Conservation (phyloP, 2,113 vertebrate genomes). For the Ameiurus melas region DNA sequence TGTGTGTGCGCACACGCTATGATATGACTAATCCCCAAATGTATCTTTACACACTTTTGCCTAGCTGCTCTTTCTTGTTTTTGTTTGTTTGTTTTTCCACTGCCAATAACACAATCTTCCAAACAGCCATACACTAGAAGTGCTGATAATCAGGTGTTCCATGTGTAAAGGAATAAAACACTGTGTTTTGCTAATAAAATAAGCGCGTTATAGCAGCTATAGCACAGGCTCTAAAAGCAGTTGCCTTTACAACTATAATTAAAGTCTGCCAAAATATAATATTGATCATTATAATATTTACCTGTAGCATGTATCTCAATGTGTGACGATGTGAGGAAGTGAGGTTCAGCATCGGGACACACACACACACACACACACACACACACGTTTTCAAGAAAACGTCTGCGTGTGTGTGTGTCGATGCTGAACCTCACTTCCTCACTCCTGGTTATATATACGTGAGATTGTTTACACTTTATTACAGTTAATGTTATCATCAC, state of each 20-base stretch:
- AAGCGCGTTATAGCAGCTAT: background rate
- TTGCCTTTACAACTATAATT: too few relatives aligned
- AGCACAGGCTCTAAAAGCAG: background rate
- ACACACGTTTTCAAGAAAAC: too few relatives aligned
- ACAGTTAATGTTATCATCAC: background rate
- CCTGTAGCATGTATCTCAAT: constrained; percentile 13
- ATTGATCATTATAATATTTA: background rate
- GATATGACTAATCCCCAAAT: background rate
- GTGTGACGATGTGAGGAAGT: background rate
- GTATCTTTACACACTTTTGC: background rate
- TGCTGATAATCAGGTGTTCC: background rate
- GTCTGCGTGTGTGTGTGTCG: too few relatives aligned
- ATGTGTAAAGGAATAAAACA: background rate
- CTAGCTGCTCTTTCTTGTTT: background rate
- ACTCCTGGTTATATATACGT: too few relatives aligned
- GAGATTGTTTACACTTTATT: background rate
- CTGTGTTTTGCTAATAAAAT: background rate
- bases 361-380: background rate
- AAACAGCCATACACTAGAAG: background rate
- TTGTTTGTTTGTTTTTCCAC: background rate
- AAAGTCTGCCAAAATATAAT: background rate
- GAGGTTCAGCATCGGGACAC: background rate
- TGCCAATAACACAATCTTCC: background rate
- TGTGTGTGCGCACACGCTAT: background rate
- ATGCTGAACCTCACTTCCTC: too few relatives aligned